These are phyloP conservation scores for Apamea sordens DNA, from an alignment of 2,888 invertebrate genomes.

Conservation along the genomic window DNA sequence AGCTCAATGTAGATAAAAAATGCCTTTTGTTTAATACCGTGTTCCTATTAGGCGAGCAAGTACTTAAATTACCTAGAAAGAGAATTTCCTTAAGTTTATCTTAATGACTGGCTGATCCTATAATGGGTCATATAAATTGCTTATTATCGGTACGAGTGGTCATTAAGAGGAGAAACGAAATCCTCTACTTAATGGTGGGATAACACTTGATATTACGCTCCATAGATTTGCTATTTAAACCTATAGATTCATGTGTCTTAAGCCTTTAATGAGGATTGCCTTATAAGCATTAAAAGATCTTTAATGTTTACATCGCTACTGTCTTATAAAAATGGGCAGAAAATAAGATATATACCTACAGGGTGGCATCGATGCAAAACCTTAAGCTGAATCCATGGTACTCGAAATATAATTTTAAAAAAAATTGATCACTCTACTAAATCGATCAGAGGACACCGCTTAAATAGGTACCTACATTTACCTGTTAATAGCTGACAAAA, in stretches of 20 bases:
- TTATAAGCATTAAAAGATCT: background rate
- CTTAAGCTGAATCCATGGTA: too few species aligned
- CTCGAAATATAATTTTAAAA: too few species aligned
- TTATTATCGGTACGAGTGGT: slow-evolving; percentile 78
- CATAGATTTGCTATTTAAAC: slow-evolving; percentile 48
- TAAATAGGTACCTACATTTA: too few species aligned
- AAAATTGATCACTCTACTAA: too few species aligned
- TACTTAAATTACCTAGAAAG: slow-evolving; percentile 70
- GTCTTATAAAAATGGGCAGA: background rate
- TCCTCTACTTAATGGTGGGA: slow-evolving; percentile 65
- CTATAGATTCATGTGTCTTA: slow-evolving; percentile 23
- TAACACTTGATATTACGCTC: slow-evolving; percentile 64
- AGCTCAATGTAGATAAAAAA: slow-evolving; percentile 41
- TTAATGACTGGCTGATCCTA: slow-evolving; percentile 81
- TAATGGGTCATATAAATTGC: slow-evolving; percentile 86
- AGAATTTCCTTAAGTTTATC: slow-evolving; percentile 80
- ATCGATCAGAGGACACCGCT: too few species aligned
- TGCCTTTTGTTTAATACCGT: slow-evolving; percentile 52
- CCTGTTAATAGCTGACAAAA: too few species aligned
- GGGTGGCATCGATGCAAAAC: background rate
- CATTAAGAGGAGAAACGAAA: slow-evolving; percentile 76
- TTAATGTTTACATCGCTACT: background rate
- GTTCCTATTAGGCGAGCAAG: slow-evolving; percentile 63
- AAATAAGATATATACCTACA: slow-evolving; percentile 9
- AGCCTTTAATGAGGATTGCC: slow-evolving; percentile 8